phyloP scores from a whole-genome alignment of 2,888 invertebrate species.

The Polyommatus icarus region DNA sequence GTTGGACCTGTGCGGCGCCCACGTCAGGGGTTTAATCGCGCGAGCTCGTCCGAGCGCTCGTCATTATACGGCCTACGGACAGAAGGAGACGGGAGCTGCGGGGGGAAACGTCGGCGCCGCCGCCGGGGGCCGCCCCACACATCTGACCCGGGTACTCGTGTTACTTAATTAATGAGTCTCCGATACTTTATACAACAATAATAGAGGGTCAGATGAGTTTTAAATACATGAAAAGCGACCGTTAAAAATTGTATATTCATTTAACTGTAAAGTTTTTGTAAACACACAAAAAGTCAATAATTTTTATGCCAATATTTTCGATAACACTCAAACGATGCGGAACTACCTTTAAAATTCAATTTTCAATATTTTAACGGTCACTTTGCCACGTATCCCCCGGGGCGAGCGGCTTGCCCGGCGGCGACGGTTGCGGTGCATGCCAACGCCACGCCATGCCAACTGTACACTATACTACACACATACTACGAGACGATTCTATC shows the following conservation, averaged over 20 bases:
- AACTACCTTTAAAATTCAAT: background rate
- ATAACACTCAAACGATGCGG: background rate
- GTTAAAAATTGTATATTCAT: background rate
- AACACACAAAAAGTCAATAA: too few relatives aligned
- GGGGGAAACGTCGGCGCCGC: conserved; percentile 72
- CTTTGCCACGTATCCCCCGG: conserved; percentile 41
- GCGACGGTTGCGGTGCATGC: conserved; percentile 71
- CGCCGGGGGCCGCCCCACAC: conserved; percentile 39
- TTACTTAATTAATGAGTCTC: background rate
- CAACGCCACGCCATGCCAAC: conserved; percentile 75
- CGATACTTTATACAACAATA: background rate
- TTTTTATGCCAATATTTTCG: too few relatives aligned
- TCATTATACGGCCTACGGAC: conserved; percentile 80
- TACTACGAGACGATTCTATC: conserved; percentile 52
- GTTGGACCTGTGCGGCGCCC: conserved; percentile 88
- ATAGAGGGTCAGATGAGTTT: background rate
- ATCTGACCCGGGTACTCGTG: background rate
- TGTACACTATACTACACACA: conserved; percentile 56
- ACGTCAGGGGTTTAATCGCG: conserved; percentile 79
- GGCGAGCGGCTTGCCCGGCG: conserved; percentile 64
- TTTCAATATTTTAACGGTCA: background rate
- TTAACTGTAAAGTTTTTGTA: background rate
- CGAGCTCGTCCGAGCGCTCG: conserved; percentile 78
- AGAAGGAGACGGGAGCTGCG: conserved; percentile 79
- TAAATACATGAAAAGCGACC: background rate